Conservation (phyloP, 2,797 vertebrate genomes). For the Pseudochaenichthys georgianus region DNA sequence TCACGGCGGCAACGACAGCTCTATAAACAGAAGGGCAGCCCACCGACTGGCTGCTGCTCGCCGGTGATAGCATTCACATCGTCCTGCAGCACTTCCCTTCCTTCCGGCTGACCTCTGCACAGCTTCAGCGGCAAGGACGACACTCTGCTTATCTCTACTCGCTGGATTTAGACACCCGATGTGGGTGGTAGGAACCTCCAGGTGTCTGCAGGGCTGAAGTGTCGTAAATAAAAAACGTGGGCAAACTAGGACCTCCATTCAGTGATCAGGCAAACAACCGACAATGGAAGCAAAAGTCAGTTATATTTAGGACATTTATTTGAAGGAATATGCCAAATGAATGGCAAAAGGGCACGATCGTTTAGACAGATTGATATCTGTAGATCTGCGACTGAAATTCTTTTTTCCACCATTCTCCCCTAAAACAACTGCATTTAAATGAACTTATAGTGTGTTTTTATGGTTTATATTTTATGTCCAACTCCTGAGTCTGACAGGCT, state of each 20-base stretch:
- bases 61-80: slow-evolving; percentile 74
- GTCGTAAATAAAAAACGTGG: slow-evolving; percentile 38
- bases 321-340: not conserved
- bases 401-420: not conserved
- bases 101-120: slow-evolving; percentile 76
- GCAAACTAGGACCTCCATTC: slow-evolving; percentile 32
- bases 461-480: not conserved
- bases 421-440: not conserved
- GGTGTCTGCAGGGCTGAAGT: slow-evolving; percentile 39
- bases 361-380: not conserved
- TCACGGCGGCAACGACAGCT: slow-evolving; percentile 61
- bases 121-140: slow-evolving; percentile 57
- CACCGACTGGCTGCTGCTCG: slow-evolving; percentile 59
- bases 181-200: slow-evolving; percentile 36
- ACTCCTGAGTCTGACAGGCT: not conserved
- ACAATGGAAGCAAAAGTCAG: slow-evolving; percentile 8
- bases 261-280: slow-evolving; percentile 13
- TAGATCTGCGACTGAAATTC: not conserved
- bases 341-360: not conserved
- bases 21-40: slow-evolving; percentile 70
- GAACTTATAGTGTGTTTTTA: not conserved
- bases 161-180: slow-evolving; percentile 54
- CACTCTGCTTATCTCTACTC: slow-evolving; percentile 65
- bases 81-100: slow-evolving; percentile 66
- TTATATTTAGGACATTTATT: not conserved